A percentile compares a stretch with the other conserved stretches of the same genome.
Evolutionary conservation across 2,888 invertebrate species (phyloP).

Genomic region (Scotopteryx bipunctaria): DNA sequence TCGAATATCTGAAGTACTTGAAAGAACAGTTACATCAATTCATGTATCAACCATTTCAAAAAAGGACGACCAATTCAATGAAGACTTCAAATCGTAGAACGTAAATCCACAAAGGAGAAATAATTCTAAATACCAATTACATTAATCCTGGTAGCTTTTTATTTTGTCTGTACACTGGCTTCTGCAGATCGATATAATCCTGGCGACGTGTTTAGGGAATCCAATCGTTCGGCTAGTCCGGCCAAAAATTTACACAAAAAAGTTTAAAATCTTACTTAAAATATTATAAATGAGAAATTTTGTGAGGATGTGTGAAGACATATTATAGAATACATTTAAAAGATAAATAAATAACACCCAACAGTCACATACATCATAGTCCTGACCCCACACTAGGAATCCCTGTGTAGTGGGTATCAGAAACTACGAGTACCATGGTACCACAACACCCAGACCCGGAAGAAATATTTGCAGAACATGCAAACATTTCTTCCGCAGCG

Average conservation of each 20-base stretch:
- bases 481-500: too few relatives aligned
- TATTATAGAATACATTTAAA: too few relatives aligned
- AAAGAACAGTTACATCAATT: background rate
- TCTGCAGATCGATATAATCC: conserved; percentile 65
- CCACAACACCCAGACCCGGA: too few relatives aligned
- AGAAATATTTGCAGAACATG: too few relatives aligned
- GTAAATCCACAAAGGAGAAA: conserved; percentile 35
- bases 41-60: background rate
- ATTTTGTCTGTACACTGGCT: conserved; percentile 40
- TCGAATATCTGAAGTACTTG: too few relatives aligned
- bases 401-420: too few relatives aligned
- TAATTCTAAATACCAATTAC: conserved; percentile 48
- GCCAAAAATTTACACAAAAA: background rate
- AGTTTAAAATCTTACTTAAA: background rate
- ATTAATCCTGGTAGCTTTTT: conserved; percentile 51
- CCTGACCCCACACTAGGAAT: too few relatives aligned
- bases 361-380: too few relatives aligned
- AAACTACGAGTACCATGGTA: too few relatives aligned
- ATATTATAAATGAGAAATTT: too few relatives aligned
- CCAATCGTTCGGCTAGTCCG: background rate
- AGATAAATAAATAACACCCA: too few relatives aligned
- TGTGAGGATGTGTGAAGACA: background rate
- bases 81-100: conserved; percentile 42
- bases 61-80: conserved; percentile 3
- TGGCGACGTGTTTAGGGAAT: conserved; percentile 19